Evolutionary conservation across 2,113 vertebrate genomes (phyloP).

Genomic region (Herpailurus yagouaroundi): DNA sequence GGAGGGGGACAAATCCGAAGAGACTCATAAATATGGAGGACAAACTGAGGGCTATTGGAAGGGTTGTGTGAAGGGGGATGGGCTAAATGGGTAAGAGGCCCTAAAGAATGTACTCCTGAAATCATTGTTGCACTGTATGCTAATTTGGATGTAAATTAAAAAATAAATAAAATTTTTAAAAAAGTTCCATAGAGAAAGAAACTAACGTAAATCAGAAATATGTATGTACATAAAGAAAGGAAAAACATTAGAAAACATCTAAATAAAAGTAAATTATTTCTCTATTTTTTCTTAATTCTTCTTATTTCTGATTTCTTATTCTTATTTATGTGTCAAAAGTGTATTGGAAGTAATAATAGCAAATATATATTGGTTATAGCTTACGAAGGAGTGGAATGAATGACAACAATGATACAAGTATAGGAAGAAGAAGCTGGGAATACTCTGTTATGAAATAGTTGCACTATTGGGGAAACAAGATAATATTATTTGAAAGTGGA

Average conservation of each 20-base stretch:
- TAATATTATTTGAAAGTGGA: neutral
- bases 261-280: neutral
- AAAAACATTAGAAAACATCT: neutral
- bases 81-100: too few relatives aligned
- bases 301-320: neutral
- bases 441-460: neutral
- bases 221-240: neutral
- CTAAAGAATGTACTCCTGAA: too few relatives aligned
- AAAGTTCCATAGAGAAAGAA: neutral
- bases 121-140: too few relatives aligned
- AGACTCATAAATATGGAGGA: too few relatives aligned
- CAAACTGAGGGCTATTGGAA: too few relatives aligned
- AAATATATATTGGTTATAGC: neutral
- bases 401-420: neutral
- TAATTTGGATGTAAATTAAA: too few relatives aligned
- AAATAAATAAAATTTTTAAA: neutral
- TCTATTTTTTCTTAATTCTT: too few relatives aligned
- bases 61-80: too few relatives aligned
- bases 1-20: too few relatives aligned
- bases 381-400: neutral
- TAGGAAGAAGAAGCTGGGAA: neutral
- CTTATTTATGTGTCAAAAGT: neutral
- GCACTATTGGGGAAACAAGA: too few relatives aligned
- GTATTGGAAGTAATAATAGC: neutral
- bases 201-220: neutral